Conservation (phyloP, 2,797 vertebrate genomes). For the Alosa sapidissima region DNA sequence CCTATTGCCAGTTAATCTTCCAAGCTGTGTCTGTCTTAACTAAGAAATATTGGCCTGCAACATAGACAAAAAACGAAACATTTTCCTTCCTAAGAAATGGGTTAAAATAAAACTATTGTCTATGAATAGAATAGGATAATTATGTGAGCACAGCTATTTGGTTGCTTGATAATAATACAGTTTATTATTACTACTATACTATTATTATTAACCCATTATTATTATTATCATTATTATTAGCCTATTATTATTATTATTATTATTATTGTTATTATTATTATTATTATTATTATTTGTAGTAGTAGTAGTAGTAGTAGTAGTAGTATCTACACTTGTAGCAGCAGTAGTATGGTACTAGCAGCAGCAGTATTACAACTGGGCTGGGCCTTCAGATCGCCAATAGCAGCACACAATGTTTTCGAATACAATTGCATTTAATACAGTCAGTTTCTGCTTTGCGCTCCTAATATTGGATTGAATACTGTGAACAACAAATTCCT, state of each 20-base stretch:
- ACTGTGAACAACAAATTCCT: background rate
- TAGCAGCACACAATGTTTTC: too few species aligned
- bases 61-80: background rate
- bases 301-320: background rate
- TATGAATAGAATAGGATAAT: too few species aligned
- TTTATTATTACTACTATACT: background rate
- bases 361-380: too few species aligned
- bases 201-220: background rate
- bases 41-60: background rate
- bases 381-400: too few species aligned
- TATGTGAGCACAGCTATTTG: background rate
- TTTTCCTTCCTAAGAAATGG: background rate
- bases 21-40: background rate
- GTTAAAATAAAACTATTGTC: background rate
- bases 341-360: too few species aligned
- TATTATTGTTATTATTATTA: background rate
- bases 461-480: background rate
- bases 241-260: background rate
- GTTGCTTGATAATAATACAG: background rate
- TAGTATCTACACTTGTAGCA: background rate
- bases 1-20: background rate
- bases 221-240: background rate
- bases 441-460: too few species aligned
- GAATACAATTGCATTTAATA: too few species aligned
- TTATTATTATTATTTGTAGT: background rate